Evolutionary conservation across 2,888 invertebrate genomes (phyloP), one percentile per base, ranked within the genome.

Genomic region (Tubulanus polymorphus): DNA sequence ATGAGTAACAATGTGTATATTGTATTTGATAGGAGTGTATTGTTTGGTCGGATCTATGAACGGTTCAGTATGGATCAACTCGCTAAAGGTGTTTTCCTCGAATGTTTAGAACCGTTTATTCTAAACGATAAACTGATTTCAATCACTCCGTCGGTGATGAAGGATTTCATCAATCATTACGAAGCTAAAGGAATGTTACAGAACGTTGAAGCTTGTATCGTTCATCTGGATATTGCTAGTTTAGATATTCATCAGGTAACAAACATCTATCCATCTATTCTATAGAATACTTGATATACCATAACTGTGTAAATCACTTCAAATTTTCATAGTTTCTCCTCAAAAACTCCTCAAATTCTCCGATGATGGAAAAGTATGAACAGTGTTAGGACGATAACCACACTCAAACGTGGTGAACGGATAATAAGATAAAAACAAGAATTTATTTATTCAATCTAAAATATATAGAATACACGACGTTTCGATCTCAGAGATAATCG

Each of bases 181-280:
- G 84, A 86, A 64, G 79, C 83, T 37, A 83, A 85, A 61, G 83
- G 84, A 45, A 82, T 86, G 68, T 83, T 87, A 51, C 79, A 85
- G 64, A 83, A 84, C 60, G 78, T 90, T 52, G 89, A 90, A 76
- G 83, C 85, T 30, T 84, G 89, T 54, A 83, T 91, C 50, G 83
- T 89, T 5, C 86, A 87, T 63, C 80, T 90, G 59, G 87, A 89
- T 63, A 86, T 91, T 66, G 82, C 84, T 48, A 88, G 87, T 61
- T 79, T 91, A 53, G 91, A 91, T 77, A 82, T 91, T 23, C 87
- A 91, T 76, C 88, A 89, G 78, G 85, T 80, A 59, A 51, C n/a
- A n/a, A n/a, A n/a, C n/a, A n/a, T n/a, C n/a, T n/a, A n/a, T n/a
- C n/a, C n/a, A n/a, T n/a, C n/a, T n/a, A n/a, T n/a, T n/a, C n/a